phyloP scores from a whole-genome alignment of 2,888 invertebrate genomes.

The Toxonevra muliebris region DNA sequence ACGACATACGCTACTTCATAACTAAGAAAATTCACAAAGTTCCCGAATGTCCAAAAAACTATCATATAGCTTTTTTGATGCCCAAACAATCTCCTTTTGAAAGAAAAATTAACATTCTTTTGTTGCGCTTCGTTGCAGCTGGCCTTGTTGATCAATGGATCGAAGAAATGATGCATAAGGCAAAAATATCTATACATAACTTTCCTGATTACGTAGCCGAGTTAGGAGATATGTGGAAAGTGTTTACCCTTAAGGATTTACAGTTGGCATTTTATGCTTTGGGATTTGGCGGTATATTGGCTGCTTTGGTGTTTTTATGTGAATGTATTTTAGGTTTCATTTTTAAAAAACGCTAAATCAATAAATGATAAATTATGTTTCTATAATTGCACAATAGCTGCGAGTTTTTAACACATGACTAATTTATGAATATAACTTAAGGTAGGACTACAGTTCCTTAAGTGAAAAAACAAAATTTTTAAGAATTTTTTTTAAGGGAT shows the following conservation, averaged over 20 bases:
- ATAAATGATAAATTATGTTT: no score
- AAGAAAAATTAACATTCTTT: constrained; percentile 52
- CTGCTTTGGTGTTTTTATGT: constrained; percentile 24
- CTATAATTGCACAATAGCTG: no score
- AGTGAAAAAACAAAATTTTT: no score
- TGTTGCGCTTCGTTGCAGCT: constrained; percentile 53
- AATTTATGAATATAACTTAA: no score
- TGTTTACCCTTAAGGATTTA: constrained; percentile 58
- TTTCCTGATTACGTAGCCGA: constrained; percentile 47
- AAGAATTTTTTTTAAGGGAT: no score
- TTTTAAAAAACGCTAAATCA: background rate
- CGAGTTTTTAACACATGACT: no score
- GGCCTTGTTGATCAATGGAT: constrained; percentile 63
- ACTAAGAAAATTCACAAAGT: constrained; percentile 58
- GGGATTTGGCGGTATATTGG: constrained; percentile 50
- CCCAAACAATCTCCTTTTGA: constrained; percentile 57
- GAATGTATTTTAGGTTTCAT: constrained; percentile 25
- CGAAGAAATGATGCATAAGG: constrained; percentile 51
- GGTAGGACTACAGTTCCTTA: no score
- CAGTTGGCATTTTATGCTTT: constrained; percentile 62
- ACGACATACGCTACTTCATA: constrained; percentile 54
- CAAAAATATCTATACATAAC: constrained; percentile 49
- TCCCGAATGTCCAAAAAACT: constrained; percentile 63
- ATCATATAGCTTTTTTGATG: constrained; percentile 60
- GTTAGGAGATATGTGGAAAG: constrained; percentile 52